Percentiles rank a stretch among this genome's conserved stretches.
These are phyloP conservation scores for Orestias chungarensis DNA, from an alignment of 2,797 vertebrate species.

Conservation along the genomic window DNA sequence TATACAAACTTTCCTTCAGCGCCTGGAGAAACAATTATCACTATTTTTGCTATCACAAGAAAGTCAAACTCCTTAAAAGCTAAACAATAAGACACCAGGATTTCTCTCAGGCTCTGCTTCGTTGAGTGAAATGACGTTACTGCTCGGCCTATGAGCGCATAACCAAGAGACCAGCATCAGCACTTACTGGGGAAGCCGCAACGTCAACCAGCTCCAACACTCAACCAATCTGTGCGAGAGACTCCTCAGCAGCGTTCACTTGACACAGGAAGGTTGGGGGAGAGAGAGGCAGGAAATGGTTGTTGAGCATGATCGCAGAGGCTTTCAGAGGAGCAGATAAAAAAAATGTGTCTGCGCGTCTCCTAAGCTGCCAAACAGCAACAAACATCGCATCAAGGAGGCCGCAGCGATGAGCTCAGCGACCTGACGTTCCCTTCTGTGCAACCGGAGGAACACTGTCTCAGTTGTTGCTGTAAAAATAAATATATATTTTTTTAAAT, in stretches of 20 bases:
- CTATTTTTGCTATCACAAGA: neutral
- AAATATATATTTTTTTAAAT: neutral
- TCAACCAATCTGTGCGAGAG: neutral
- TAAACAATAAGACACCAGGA: neutral
- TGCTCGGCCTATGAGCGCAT: slow-evolving; percentile 13
- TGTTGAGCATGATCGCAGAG: slow-evolving; percentile 53
- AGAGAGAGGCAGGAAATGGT: slow-evolving; percentile 62
- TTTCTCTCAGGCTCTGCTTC: neutral
- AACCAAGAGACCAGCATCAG: slow-evolving; percentile 23
- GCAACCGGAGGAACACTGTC: neutral
- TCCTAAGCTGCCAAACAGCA: neutral
- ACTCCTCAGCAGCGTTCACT: slow-evolving; percentile 19
- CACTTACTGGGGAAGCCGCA: slow-evolving; percentile 9
- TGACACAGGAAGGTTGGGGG: slow-evolving; percentile 48
- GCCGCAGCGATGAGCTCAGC: slow-evolving; percentile 19
- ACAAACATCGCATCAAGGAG: slow-evolving; percentile 23
- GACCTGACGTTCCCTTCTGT: too few species aligned
- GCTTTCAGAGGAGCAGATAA: slow-evolving; percentile 35
- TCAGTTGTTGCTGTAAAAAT: neutral
- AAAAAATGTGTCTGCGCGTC: slow-evolving; percentile 12
- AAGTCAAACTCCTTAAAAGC: neutral
- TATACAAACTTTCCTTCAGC: too few species aligned
- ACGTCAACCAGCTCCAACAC: slow-evolving; percentile 24
- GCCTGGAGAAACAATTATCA: too few species aligned
- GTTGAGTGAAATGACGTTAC: slow-evolving; percentile 20